Percentiles rank a stretch among this genome's conserved stretches.
phyloP scores from a whole-genome alignment of 2,888 invertebrate species.

The Drosophila crucigera region DNA sequence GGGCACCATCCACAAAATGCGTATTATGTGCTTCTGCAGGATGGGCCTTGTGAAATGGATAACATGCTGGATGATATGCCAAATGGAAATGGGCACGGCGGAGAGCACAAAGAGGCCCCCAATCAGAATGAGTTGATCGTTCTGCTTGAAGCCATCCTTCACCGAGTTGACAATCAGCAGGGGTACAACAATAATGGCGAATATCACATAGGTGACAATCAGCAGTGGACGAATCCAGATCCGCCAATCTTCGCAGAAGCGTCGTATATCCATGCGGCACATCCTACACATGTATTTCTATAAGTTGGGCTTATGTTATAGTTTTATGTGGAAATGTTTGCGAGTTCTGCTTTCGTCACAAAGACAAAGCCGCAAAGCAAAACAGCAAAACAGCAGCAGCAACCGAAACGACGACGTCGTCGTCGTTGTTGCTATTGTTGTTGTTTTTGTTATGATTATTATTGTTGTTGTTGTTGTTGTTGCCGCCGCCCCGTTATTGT shows the following conservation, averaged over 20 bases:
- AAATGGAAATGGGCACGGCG: conserved; percentile 96
- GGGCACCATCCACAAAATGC: conserved; percentile 99
- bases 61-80: conserved; percentile 97
- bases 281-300: conserved; percentile 44
- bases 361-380: conserved; percentile 47
- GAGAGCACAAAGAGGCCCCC: conserved; percentile 96
- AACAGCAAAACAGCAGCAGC: conserved; percentile 29
- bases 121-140: conserved; percentile 92
- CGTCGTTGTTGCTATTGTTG: conserved; percentile 25
- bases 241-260: conserved; percentile 88
- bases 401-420: conserved; percentile 26
- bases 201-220: conserved; percentile 91
- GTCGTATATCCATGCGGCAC: conserved; percentile 79
- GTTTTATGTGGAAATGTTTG: conserved; percentile 22
- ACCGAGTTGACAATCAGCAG: conserved; percentile 92
- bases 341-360: conserved; percentile 58
- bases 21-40: conserved; percentile 96
- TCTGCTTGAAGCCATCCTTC: conserved; percentile 91
- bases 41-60: conserved; percentile 96
- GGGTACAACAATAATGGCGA: conserved; percentile 94
- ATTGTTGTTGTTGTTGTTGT: conserved; percentile 37
- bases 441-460: conserved; percentile 24
- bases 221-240: conserved; percentile 95
- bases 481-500: conserved; percentile 69
- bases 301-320: background rate